Conservation (phyloP, 2,113 vertebrate species). For the Tenebrosternarchus preto region DNA sequence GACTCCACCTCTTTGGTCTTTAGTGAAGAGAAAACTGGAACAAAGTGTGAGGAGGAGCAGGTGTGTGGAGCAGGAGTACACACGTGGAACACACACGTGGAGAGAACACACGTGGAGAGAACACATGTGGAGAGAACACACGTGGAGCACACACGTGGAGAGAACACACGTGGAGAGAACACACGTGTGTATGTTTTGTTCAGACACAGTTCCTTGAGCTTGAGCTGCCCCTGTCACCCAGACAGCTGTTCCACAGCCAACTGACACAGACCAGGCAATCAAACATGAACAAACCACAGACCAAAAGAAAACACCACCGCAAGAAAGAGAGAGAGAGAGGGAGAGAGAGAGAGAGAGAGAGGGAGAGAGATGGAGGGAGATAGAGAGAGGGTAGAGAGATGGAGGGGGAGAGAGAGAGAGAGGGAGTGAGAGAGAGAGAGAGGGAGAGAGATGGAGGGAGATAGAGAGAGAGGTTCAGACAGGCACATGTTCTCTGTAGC, state of each 20-base stretch:
- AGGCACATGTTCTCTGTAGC: slow-evolving; percentile 21
- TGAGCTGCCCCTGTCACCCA: background rate
- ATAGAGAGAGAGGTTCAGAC: background rate
- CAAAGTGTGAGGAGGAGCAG: no score
- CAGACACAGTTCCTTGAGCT: no score
- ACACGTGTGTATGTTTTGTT: no score
- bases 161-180: no score
- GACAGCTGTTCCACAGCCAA: background rate
- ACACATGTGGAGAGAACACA: no score
- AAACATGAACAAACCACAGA: slow-evolving; percentile 25
- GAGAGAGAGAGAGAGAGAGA: slow-evolving; percentile 15
- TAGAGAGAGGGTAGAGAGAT: slow-evolving; percentile 34
- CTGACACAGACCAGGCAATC: slow-evolving; percentile 22
- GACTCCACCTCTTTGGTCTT: no score
- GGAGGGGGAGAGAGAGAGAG: slow-evolving; percentile 20
- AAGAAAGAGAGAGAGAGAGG: slow-evolving; percentile 38
- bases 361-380: background rate
- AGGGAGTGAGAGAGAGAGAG: slow-evolving; percentile 19
- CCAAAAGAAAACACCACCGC: no score
- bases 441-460: background rate
- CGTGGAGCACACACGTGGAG: no score
- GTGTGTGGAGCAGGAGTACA: no score
- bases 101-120: no score
- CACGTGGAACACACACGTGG: no score
- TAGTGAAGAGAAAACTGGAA: no score